phyloP scores from a whole-genome alignment of 2,113 vertebrate genomes.

The Tachuris rubrigastra region DNA sequence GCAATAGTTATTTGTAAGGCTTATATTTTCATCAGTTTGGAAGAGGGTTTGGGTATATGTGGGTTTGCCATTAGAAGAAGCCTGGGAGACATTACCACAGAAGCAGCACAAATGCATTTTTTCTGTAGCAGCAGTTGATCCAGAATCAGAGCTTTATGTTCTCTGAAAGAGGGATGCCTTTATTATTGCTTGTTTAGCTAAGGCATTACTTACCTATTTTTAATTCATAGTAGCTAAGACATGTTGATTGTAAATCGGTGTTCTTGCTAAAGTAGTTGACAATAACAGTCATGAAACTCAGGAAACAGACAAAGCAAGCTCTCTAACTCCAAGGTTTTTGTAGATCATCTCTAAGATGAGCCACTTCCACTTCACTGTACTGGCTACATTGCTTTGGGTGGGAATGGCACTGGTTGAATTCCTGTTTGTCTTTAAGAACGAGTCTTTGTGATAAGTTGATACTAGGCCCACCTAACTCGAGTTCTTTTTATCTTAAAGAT shows the following conservation, averaged over 20 bases:
- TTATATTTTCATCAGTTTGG: neutral
- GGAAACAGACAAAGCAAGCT: neutral
- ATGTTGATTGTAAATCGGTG: neutral
- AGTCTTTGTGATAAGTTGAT: neutral
- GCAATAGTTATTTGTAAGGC: neutral
- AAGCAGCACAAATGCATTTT: neutral
- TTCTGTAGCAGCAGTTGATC: neutral
- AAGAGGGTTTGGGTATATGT: neutral
- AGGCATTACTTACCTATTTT: neutral
- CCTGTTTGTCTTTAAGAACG: neutral
- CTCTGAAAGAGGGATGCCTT: neutral
- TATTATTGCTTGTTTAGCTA: neutral
- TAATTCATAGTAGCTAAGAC: neutral
- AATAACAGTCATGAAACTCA: neutral
- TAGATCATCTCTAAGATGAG: neutral
- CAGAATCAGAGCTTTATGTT: neutral
- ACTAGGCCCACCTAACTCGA: neutral
- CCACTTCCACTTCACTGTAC: neutral
- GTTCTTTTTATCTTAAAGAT: constrained; percentile 73
- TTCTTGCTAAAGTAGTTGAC: neutral
- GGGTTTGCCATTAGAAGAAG: neutral
- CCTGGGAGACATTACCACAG: neutral
- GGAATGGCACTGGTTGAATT: neutral
- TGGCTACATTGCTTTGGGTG: neutral
- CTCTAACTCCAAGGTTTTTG: neutral